Evolutionary conservation across 1,140 invertebrate genomes (phyloP), one percentile per base, ranked within the genome.

Genomic region (Pemphigus obesinymphae): DNA sequence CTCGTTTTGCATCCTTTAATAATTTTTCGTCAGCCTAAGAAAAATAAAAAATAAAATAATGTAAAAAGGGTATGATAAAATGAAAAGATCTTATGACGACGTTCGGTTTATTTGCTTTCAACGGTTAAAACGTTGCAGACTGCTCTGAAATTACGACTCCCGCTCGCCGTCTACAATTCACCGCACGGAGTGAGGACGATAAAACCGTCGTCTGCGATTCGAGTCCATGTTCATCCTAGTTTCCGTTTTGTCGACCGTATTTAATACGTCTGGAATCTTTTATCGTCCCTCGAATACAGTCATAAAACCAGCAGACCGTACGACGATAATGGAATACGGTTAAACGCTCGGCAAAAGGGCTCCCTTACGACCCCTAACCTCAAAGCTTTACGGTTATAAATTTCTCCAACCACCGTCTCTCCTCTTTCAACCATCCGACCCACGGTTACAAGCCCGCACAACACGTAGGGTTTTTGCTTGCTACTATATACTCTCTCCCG

Each of bases 181-280:
- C 13, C 13, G n/a, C 26, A 45, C 23, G 50, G 26, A 48, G 43
- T 50, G 45, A 73, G 50, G 70, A 73, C 70, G 43, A 73, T 73
- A 73, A 80, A 80, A 80, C n/a, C 76, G 76, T 61, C 50, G 76
- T 80, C 53, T 80, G 37, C 53, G 34, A 58, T 80, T 80, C 76
- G 76, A 80, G 53, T 80, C 37, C 76, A 55, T 78, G 75, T 78
- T 78, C 48, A 58, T 80, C 40, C 37, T 43, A 63, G 76, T 80
- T 80, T 80, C 76, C 76, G 76, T 80, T 80, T 80, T 61, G 53
- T 80, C 53, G 76, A 80, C 76, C 53, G 76, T 80, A 80, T 63
- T 80, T 80, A 80, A 61, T 80, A 80, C 53, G 76, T 80, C 76
- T 80, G 76, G 76, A 80, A 80, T 80, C 76, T 80, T 80, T 80